Conservation (phyloP, 2,113 vertebrate genomes). For the Microcebus ravelobensis region DNA sequence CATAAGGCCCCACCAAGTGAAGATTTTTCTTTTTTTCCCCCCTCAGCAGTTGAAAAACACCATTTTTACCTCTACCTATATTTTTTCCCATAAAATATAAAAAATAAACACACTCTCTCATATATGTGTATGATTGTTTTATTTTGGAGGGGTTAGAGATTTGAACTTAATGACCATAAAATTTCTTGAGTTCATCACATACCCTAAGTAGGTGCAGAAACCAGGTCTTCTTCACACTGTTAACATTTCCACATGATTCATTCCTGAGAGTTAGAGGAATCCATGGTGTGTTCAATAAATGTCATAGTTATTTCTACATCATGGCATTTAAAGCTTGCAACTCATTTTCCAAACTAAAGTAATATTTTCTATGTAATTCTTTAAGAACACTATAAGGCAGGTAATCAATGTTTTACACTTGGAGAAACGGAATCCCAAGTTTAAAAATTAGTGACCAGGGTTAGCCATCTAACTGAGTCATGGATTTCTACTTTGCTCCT, state of each 20-base stretch:
- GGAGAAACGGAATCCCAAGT: background rate
- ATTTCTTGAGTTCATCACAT: background rate
- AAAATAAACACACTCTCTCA: background rate
- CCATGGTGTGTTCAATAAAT: background rate
- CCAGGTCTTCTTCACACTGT: background rate
- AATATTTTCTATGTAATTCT: background rate
- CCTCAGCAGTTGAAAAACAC: background rate
- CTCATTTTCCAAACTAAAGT: conserved; percentile 10
- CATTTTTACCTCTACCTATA: background rate
- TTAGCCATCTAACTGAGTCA: background rate
- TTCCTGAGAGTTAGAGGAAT: background rate
- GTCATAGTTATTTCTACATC: background rate
- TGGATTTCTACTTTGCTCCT: background rate
- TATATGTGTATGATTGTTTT: background rate
- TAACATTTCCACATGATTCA: background rate
- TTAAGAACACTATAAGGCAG: background rate
- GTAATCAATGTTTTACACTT: background rate
- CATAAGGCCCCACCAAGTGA: background rate
- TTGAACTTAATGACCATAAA: background rate
- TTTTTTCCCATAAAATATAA: background rate
- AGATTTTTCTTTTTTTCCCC: background rate
- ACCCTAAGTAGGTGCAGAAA: background rate
- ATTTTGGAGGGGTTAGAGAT: background rate
- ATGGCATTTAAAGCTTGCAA: background rate
- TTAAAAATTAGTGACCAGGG: background rate